Conservation (phyloP, 2,113 vertebrate genomes). For the Microtus richardsoni region DNA sequence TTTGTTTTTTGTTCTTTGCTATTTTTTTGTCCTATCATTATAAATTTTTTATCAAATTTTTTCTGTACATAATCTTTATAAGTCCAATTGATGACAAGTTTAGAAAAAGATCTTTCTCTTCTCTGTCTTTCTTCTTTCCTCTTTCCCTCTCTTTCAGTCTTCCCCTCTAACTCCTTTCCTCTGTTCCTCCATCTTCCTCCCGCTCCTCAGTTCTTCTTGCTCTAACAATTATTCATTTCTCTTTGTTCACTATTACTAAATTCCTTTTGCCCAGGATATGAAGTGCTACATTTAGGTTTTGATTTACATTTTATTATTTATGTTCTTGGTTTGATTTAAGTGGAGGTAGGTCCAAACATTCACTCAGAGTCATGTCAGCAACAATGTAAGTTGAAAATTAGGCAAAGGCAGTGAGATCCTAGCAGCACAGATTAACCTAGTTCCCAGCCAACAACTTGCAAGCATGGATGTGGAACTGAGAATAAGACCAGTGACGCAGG, state of each 20-base stretch:
- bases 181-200: neutral
- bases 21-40: neutral
- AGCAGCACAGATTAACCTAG: neutral
- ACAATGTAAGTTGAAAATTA: neutral
- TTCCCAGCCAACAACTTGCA: neutral
- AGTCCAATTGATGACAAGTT: too few relatives aligned
- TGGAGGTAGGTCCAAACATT: neutral
- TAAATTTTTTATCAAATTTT: neutral
- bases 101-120: too few relatives aligned
- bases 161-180: neutral
- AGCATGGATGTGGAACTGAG: neutral
- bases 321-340: neutral
- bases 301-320: neutral
- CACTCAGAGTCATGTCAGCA: neutral
- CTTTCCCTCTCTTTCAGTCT: neutral
- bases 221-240: neutral
- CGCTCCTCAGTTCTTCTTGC: neutral
- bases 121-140: neutral
- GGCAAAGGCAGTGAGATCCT: neutral
- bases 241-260: neutral
- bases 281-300: neutral
- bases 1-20: neutral
- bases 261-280: neutral
- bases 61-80: neutral
- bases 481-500: neutral